Evolutionary conservation across 2,113 vertebrate species (phyloP).

Genomic region (Murina feae): DNA sequence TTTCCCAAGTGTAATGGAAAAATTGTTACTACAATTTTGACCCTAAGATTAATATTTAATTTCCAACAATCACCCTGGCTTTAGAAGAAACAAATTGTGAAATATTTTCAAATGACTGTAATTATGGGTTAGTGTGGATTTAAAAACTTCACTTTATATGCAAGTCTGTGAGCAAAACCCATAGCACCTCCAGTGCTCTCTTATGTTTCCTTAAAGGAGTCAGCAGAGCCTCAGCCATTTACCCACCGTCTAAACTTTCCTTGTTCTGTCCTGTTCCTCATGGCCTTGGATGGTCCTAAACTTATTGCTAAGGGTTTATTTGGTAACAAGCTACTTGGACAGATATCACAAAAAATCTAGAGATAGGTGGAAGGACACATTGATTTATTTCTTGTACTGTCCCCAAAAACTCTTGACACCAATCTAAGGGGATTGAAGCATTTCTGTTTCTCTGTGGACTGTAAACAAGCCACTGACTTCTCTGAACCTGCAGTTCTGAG

Average conservation of each 20-base stretch:
- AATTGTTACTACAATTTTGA: conserved; percentile 39
- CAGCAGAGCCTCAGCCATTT: background rate
- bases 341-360: background rate
- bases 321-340: background rate
- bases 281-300: background rate
- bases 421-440: background rate
- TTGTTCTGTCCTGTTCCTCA: background rate
- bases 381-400: background rate
- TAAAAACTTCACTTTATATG: background rate
- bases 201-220: background rate
- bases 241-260: background rate
- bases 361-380: background rate
- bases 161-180: background rate
- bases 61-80: conserved; percentile 15
- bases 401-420: background rate
- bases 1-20: conserved; percentile 39
- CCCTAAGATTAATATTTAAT: conserved; percentile 55
- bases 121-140: conserved; percentile 39
- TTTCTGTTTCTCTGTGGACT: background rate
- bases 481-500: background rate
- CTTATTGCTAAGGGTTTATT: background rate
- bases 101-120: conserved; percentile 45
- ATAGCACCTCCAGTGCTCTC: background rate
- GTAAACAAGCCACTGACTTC: background rate
- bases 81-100: conserved; percentile 29